Evolutionary conservation across 2,113 vertebrate genomes (phyloP), one percentile per base, ranked within the genome.

Genomic region (Vulpes lagopus): DNA sequence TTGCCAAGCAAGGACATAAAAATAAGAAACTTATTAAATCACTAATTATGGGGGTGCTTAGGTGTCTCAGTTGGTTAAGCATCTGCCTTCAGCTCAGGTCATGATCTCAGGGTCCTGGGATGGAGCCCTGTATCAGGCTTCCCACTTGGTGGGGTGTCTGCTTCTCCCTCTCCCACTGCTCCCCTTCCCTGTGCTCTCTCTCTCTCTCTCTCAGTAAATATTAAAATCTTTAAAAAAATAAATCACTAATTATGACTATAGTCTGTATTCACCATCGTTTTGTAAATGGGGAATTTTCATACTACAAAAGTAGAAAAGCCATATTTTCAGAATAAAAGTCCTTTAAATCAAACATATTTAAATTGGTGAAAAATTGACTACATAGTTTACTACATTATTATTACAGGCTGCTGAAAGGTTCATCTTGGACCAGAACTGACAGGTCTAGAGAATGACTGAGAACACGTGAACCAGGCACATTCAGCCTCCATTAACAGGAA

Each of bases 1-100:
- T 95, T 96, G 10, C 51, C 76, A 79, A 87, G 55, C 91, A 86
- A 59, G 38, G 67, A 83, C 7, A 62, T 83, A 73, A 89, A 89
- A 96, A 88, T 57, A 95, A 93, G 62, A 95, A 55, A 84, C 3
- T 8, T 85, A 25, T 19, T 30, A 81, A 74, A 30, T 62, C n/a
- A 76, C 62, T n/a, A 71, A 27, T 53, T 80, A 9, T 83, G 43
- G 43, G 43, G 43, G 7, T 43, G 43, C 43, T 7, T 43, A 43
- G 43, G 43, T 43, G 43, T 43, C 43, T 43, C 43, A 43, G 43
- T 43, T 43, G 43, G 43, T 43, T 43, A 43, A 43, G 43, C 43
- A 43, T 43, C 43, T 7, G 43, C 43, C 43, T 43, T 43, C 43
- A 43, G 43, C 43, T 43, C 43, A 43, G 43, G 43, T 43, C 43